A percentile compares a stretch with the other conserved stretches of the same genome.
Conservation (phyloP, 2,797 vertebrate genomes). For the Peromyscus attwateri region DNA sequence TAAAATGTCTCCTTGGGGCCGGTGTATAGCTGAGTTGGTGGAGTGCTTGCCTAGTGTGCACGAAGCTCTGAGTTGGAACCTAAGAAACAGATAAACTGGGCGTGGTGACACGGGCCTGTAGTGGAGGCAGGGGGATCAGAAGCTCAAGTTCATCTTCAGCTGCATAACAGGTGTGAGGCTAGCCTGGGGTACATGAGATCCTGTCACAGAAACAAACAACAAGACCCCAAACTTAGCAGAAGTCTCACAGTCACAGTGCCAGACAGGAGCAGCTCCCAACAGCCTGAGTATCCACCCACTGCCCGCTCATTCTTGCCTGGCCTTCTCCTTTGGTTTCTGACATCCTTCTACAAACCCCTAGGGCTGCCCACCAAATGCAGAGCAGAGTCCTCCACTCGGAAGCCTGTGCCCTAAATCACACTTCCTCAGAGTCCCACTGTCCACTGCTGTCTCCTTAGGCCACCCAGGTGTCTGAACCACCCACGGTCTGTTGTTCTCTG, state of each 20-base stretch:
- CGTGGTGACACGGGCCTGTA: neutral
- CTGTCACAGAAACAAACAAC: neutral
- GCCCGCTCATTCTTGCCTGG: neutral
- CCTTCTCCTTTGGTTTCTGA: neutral
- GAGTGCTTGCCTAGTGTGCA: neutral
- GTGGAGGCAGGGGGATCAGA: neutral
- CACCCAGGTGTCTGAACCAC: neutral
- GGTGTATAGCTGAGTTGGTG: neutral
- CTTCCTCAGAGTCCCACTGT: neutral
- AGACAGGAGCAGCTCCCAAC: neutral
- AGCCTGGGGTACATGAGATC: neutral
- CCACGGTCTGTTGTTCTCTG: neutral
- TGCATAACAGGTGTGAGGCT: neutral
- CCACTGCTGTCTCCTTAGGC: neutral
- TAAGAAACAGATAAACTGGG: neutral
- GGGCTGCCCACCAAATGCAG: neutral
- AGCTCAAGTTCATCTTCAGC: neutral
- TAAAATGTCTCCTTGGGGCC: neutral
- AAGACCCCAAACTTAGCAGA: neutral
- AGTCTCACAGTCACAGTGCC: neutral
- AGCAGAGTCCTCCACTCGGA: neutral
- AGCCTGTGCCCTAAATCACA: fast-evolving
- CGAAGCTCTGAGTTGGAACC: neutral
- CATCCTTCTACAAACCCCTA: too few species aligned
- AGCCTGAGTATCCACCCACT: neutral